phyloP scores from a whole-genome alignment of 2,113 vertebrate genomes.

The Phylloscopus whistleri region DNA sequence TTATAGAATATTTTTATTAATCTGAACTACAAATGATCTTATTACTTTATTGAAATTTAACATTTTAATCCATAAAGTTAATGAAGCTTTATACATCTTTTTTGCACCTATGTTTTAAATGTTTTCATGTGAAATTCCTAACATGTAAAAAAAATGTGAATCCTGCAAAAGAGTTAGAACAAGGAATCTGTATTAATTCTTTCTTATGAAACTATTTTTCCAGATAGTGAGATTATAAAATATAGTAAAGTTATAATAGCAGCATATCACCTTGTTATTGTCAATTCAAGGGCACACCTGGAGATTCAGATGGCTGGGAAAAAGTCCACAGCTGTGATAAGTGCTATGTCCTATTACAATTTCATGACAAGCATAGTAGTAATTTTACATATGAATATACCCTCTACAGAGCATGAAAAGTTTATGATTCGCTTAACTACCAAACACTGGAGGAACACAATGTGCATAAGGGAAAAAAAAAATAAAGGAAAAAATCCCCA shows the following conservation, averaged over 20 bases:
- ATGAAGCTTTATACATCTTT: background rate
- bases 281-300: constrained; percentile 15
- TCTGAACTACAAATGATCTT: background rate
- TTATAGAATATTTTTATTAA: background rate
- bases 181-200: background rate
- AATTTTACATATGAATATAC: constrained; percentile 3
- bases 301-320: background rate
- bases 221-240: background rate
- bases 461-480: background rate
- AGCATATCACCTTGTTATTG: background rate
- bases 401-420: constrained; percentile 16
- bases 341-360: background rate
- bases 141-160: background rate
- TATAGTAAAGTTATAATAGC: background rate
- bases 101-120: background rate
- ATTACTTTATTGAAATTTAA: background rate
- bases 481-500: background rate
- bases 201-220: background rate
- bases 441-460: background rate
- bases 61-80: background rate
- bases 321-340: constrained; percentile 8
- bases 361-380: background rate
- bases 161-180: background rate
- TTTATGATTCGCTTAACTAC: constrained; percentile 17
- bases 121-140: background rate